Conservation (phyloP, 1,140 invertebrate species). For the Drosophila lini region DNA sequence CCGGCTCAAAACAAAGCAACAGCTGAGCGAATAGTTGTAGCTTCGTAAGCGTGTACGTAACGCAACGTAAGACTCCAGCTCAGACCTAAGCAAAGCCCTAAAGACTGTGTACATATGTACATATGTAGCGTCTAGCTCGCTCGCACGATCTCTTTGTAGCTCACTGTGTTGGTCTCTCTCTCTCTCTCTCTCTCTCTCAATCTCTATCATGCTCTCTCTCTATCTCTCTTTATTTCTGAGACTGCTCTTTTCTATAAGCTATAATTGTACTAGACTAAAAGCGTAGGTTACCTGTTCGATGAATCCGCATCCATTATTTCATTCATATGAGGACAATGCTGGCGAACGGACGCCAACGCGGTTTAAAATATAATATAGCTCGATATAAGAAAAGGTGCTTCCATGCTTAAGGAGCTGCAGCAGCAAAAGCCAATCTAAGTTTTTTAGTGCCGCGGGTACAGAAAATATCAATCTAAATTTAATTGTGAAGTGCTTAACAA, state of each 20-base stretch:
- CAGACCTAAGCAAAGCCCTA: background rate
- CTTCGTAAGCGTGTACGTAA: constrained; percentile 1
- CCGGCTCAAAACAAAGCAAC: constrained; percentile 56
- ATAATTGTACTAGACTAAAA: constrained; percentile 46
- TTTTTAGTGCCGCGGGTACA: constrained; percentile 62
- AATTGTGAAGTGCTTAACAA: constrained; percentile 8
- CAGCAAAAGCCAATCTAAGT: constrained; percentile 51
- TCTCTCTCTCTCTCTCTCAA: background rate
- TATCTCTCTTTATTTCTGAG: background rate
- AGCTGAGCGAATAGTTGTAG: constrained; percentile 43
- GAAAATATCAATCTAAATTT: background rate
- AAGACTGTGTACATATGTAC: background rate
- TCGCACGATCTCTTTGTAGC: constrained; percentile 7
- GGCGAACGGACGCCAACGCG: constrained; percentile 70
- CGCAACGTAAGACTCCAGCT: background rate
- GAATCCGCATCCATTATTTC: constrained; percentile 61
- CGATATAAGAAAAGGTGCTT: constrained; percentile 15
- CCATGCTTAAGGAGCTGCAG: constrained; percentile 44
- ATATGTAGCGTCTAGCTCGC: background rate
- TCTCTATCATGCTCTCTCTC: background rate
- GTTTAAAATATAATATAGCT: constrained; percentile 38
- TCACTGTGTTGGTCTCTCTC: background rate
- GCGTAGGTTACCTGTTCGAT: constrained; percentile 69
- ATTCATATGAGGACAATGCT: constrained; percentile 82
- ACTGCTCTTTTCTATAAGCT: constrained; percentile 7